Evolutionary conservation across 2,113 vertebrate genomes (phyloP).

Genomic region (Hydropotes inermis): DNA sequence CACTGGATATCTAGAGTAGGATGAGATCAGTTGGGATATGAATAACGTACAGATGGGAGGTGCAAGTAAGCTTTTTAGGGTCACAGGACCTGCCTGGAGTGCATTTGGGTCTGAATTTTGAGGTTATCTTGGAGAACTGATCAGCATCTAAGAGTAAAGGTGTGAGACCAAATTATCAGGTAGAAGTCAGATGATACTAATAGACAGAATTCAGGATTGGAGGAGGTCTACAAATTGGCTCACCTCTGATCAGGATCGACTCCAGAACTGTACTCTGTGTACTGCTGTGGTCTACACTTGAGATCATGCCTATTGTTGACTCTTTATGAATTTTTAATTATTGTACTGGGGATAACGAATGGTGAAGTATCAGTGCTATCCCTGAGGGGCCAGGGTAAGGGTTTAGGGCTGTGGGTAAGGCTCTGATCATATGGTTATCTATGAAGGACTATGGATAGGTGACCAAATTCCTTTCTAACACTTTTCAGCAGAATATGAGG

Average conservation of each 20-base stretch:
- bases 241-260: background rate
- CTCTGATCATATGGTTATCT: background rate
- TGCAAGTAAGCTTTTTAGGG: background rate
- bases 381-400: background rate
- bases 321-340: background rate
- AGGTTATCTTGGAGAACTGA: background rate
- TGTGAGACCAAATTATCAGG: background rate
- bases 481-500: constrained; percentile 18
- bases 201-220: background rate
- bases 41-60: background rate
- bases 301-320: background rate
- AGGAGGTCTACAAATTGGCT: background rate
- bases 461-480: background rate
- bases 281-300: background rate
- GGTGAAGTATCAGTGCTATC: background rate
- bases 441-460: background rate
- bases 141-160: background rate
- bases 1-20: background rate
- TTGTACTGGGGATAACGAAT: constrained; percentile 5
- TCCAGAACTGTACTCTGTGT: constrained; percentile 6
- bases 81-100: background rate
- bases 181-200: background rate
- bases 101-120: constrained; percentile 2
- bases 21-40: background rate
- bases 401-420: background rate